Percentiles rank a stretch among this genome's conserved stretches.
Evolutionary conservation across 1,140 invertebrate genomes (phyloP).

Genomic region (Drosophila chauvacae): DNA sequence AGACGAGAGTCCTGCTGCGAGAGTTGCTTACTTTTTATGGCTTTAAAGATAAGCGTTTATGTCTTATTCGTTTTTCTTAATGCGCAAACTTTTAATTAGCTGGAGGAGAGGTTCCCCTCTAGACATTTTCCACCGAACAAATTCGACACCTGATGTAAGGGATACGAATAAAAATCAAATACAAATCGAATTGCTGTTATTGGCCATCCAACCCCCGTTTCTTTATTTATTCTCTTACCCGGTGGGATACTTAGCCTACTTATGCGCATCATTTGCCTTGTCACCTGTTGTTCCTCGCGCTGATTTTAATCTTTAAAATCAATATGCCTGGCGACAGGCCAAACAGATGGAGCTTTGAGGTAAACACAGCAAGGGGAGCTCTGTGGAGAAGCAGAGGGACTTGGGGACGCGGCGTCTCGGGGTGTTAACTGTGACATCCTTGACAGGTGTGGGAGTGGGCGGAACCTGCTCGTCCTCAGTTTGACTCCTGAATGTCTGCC

Average conservation of each 20-base stretch:
- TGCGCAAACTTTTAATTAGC: conserved; percentile 77
- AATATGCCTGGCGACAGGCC: conserved; percentile 66
- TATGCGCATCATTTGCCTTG: conserved; percentile 49
- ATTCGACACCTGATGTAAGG: conserved; percentile 25
- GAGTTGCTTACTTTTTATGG: conserved; percentile 61
- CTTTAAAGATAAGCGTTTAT: conserved; percentile 62
- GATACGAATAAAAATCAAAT: conserved; percentile 60
- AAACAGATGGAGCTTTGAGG: conserved; percentile 47
- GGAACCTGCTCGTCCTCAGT: conserved; percentile 5
- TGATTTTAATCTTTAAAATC: conserved; percentile 77
- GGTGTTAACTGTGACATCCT: conserved; percentile 19
- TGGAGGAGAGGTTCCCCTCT: conserved; percentile 9
- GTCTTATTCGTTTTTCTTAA: conserved; percentile 42
- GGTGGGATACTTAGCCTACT: conserved; percentile 65
- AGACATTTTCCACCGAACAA: conserved; percentile 28
- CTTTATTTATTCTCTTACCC: background rate
- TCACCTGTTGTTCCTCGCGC: conserved; percentile 66
- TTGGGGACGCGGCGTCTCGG: background rate
- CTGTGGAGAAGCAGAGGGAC: background rate
- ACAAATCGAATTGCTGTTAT: conserved; percentile 54
- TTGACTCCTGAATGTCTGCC: conserved; percentile 45
- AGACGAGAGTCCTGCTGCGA: conserved; percentile 19
- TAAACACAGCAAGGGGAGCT: conserved; percentile 33
- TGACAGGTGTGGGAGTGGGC: conserved; percentile 29
- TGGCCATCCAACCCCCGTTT: background rate